Evolutionary conservation across 1,140 invertebrate genomes (phyloP).

Genomic region (Acyrthosiphon pisum): DNA sequence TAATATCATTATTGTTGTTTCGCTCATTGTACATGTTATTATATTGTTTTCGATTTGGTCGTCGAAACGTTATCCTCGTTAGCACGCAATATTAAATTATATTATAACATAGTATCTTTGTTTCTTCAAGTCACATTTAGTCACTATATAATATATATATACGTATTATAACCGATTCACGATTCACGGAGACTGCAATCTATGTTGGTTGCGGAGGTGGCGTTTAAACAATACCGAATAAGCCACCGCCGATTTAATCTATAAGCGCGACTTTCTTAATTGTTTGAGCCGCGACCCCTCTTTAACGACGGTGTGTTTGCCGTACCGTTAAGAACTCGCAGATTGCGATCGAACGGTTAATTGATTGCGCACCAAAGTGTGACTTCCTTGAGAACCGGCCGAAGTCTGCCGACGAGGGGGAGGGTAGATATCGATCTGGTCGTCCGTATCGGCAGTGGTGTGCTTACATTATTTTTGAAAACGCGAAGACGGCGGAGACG

Average conservation of each 20-base stretch:
- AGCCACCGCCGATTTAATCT: background rate
- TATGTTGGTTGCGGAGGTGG: background rate
- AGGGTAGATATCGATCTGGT: conserved; percentile 53
- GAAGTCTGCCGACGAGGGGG: background rate
- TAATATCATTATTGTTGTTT: background rate
- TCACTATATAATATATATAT: no score
- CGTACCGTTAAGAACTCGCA: conserved; percentile 31
- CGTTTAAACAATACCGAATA: conserved; percentile 18
- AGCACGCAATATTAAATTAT: background rate
- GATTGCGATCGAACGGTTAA: conserved; percentile 54
- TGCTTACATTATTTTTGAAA: background rate
- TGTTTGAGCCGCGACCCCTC: conserved; percentile 27
- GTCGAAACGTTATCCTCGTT: background rate
- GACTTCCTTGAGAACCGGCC: conserved; percentile 38
- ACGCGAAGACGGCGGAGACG: conserved; percentile 3
- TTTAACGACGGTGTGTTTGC: background rate
- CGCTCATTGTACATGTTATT: background rate
- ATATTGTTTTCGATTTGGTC: conserved; percentile 4
- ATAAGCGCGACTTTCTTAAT: conserved; percentile 48
- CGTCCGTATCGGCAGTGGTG: background rate
- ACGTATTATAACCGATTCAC: background rate
- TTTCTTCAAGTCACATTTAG: background rate
- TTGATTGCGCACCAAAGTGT: conserved; percentile 41
- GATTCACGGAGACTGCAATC: background rate
- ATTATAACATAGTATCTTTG: background rate